These are phyloP conservation scores for Philopotamus ludificatus DNA, from an alignment of 1,140 invertebrate genomes.

Conservation along the genomic window DNA sequence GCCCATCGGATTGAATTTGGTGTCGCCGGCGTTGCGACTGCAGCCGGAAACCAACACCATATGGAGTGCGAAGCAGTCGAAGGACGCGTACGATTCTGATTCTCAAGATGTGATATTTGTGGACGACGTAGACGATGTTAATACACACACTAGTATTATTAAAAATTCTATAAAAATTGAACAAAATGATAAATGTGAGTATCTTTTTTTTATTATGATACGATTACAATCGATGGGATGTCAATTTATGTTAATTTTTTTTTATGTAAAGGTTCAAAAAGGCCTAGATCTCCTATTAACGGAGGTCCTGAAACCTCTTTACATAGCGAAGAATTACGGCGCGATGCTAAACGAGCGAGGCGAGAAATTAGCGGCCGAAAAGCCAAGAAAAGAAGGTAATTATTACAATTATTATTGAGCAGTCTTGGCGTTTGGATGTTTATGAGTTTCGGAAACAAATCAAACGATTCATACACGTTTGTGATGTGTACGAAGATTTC, in stretches of 20 bases:
- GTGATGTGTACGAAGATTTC: too few species aligned
- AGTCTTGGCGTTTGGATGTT: too few species aligned
- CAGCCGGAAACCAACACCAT: conserved; percentile 47
- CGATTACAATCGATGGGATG: background rate
- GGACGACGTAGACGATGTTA: conserved; percentile 45
- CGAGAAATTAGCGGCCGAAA: conserved; percentile 33
- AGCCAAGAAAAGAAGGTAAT: conserved; percentile 40
- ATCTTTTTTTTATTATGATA: background rate
- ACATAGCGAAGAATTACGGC: conserved; percentile 15
- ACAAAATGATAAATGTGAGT: conserved; percentile 13
- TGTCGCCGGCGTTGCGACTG: conserved; percentile 33
- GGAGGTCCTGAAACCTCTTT: conserved; percentile 15
- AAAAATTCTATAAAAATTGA: conserved; percentile 6
- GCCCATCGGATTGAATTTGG: conserved; percentile 1
- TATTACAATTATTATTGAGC: background rate
- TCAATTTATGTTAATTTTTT: too few species aligned
- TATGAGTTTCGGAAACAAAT: too few species aligned
- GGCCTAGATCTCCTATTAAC: conserved; percentile 34
- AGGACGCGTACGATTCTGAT: conserved; percentile 49
- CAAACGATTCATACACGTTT: too few species aligned
- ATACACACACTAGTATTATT: conserved; percentile 22
- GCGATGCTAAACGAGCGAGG: conserved; percentile 24
- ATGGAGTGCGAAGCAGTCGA: conserved; percentile 37
- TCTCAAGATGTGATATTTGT: conserved; percentile 55
- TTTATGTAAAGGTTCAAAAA: conserved; percentile 32